Conservation (phyloP, 2,888 invertebrate species). For the Perdita meconis region DNA sequence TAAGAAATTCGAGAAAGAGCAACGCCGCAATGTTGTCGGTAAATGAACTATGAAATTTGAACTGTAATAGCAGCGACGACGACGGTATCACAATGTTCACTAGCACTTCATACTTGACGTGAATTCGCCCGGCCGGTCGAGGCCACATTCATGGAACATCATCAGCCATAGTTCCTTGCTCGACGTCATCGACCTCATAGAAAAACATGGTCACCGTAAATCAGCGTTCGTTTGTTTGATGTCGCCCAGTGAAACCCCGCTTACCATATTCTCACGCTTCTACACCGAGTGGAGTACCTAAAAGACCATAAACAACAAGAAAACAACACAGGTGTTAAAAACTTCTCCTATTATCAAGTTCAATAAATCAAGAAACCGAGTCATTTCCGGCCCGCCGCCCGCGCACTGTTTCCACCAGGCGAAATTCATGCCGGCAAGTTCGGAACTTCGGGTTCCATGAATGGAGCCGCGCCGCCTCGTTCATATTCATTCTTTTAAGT, state of each 20-base stretch:
- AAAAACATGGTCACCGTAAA: not conserved
- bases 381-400: no score
- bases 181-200: not conserved
- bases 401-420: no score
- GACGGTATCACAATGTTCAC: constrained; percentile 36
- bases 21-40: constrained; percentile 10
- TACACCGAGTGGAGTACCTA: no score
- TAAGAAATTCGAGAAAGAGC: no score
- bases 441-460: no score
- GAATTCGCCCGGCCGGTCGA: constrained; percentile 2
- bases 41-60: constrained; percentile 46
- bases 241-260: no score
- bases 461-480: not conserved
- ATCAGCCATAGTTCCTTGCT: not conserved
- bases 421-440: no score
- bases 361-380: no score
- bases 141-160: not conserved
- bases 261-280: no score
- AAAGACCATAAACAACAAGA: no score
- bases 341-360: no score
- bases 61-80: constrained; percentile 30
- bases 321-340: no score
- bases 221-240: not conserved
- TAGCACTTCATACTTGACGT: not conserved
- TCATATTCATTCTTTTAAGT: not conserved